phyloP scores from a whole-genome alignment of 1,140 invertebrate species.

The Eubasilissa regina region DNA sequence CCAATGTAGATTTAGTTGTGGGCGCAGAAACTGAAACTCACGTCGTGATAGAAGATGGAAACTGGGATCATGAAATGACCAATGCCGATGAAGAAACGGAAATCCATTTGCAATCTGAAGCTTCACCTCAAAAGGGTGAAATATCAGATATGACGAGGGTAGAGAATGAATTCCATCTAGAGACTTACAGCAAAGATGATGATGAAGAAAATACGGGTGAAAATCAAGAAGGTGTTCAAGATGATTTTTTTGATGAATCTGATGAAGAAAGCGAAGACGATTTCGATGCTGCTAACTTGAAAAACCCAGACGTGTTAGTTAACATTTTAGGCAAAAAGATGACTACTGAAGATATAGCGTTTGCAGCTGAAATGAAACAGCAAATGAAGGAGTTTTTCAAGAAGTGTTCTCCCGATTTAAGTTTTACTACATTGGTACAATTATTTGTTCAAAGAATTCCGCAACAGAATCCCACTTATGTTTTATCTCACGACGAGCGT shows the following conservation, averaged over 20 bases:
- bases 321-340: constrained; percentile 28
- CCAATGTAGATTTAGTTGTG: constrained; percentile 20
- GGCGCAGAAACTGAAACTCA: constrained; percentile 24
- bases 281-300: not conserved
- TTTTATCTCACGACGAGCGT: constrained; percentile 36
- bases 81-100: constrained; percentile 19
- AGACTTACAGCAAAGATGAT: constrained; percentile 23
- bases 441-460: constrained; percentile 35
- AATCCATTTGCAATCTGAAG: constrained; percentile 12
- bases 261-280: constrained; percentile 43
- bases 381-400: constrained; percentile 46
- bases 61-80: constrained; percentile 26
- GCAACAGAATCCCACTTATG: constrained; percentile 15
- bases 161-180: constrained; percentile 39
- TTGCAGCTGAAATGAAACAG: constrained; percentile 41
- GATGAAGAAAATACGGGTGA: constrained; percentile 19
- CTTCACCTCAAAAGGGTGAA: not conserved
- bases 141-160: constrained; percentile 12
- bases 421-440: constrained; percentile 31
- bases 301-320: constrained; percentile 11
- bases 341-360: not conserved
- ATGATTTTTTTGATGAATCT: constrained; percentile 23
- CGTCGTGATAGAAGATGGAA: constrained; percentile 30
- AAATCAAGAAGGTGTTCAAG: not conserved
- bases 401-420: constrained; percentile 29